Evolutionary conservation across 2,888 invertebrate genomes (phyloP).

Genomic region (Synanthedon tipuliformis): DNA sequence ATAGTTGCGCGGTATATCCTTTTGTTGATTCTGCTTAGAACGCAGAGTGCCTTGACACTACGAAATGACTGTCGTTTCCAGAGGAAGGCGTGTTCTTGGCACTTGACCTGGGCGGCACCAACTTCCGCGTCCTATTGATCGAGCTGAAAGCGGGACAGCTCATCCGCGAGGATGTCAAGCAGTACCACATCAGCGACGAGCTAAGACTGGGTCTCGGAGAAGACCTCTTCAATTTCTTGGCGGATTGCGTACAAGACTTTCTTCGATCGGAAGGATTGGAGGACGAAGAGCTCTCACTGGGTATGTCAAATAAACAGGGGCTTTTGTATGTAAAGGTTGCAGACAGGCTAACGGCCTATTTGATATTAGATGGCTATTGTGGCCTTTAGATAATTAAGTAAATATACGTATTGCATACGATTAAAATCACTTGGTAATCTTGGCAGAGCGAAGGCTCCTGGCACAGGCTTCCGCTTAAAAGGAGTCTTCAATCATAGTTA

Average conservation of each 20-base stretch:
- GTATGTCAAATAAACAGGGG: constrained; percentile 40
- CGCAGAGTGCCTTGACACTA: no score
- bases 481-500: no score
- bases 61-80: constrained; percentile 21
- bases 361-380: not conserved
- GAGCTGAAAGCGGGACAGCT: constrained; percentile 69
- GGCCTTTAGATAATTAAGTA: not conserved
- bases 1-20: no score
- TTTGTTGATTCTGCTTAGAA: no score
- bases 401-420: no score
- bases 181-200: constrained; percentile 72
- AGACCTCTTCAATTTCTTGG: constrained; percentile 80
- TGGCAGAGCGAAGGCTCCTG: no score
- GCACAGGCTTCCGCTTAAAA: no score
- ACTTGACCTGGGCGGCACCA: constrained; percentile 84
- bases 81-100: constrained; percentile 81
- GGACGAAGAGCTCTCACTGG: constrained; percentile 72
- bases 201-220: constrained; percentile 73
- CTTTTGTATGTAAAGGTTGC: not conserved
- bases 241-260: constrained; percentile 79
- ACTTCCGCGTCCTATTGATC: constrained; percentile 79
- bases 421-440: no score
- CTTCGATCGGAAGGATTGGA: constrained; percentile 71
- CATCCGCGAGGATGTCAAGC: constrained; percentile 71
- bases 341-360: not conserved